Evolutionary conservation across 2,888 invertebrate species (phyloP), one percentile per base, ranked within the genome.

Genomic region (Polietes domitor): DNA sequence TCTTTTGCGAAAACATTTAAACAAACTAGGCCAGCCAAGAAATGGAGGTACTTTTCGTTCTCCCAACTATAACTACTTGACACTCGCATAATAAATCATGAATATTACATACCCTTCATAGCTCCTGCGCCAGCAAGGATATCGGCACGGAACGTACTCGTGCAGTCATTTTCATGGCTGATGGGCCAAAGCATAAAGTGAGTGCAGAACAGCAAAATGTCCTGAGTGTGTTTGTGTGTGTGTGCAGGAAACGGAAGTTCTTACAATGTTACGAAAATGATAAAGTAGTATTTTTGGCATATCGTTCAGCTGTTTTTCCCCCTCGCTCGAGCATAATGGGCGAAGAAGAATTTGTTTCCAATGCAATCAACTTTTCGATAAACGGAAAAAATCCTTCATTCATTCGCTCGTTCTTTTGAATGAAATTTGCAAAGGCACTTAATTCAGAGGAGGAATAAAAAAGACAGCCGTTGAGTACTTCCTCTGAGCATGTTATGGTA

Each of bases 81-180:
- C 73, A 77, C 68, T 74, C 53, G 43, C 43, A 63, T 83, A 73
- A 80, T 80, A 80, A 83, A 80, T 83, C 70, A 73, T 76, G 41
- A 28, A 68, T 68, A 19, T 68, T 65, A 82, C 63, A 55, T 71
- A 63, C 58, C 58, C 1, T 24, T 15, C 26, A 24, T 26, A 26
- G 12, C n/a, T n/a, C n/a, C 2, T 15, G 47, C n/a, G 26, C 15
- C 24, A 15, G 26, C 53, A 5, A 21, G 47, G 12, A 47, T 47
- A 47, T 47, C n/a, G 47, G 15, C n/a, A n/a, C n/a, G 28, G 24
- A 4, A 26, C 4, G 28, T 26, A 26, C 15, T 21, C 17, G 17
- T 21, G 21, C 65, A 41, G 53, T 21, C 53, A 53, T 53, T 53
- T 53, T 53, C 21, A 53, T 53, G 32, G 32, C 32, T 32, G 63